phyloP scores from a whole-genome alignment of 2,113 vertebrate species.

The Triplophysa dalaica region DNA sequence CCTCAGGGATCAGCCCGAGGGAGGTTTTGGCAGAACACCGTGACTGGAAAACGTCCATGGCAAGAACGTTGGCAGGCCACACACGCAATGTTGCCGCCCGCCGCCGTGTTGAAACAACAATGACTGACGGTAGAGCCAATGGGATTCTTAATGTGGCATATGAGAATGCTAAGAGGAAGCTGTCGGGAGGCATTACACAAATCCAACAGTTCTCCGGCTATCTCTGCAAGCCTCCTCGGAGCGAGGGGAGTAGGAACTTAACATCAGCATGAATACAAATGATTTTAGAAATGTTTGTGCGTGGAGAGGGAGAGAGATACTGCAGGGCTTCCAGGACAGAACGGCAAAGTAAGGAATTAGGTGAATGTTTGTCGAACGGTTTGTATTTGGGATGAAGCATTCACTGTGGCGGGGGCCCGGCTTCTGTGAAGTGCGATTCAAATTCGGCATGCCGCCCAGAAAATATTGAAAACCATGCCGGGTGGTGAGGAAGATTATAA shows the following conservation, averaged over 20 bases:
- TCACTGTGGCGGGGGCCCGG: not conserved
- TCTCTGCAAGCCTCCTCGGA: slow-evolving; percentile 24
- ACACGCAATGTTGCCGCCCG: not conserved
- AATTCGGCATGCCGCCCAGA: slow-evolving; percentile 6
- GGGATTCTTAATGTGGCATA: slow-evolving; percentile 41
- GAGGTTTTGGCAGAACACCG: slow-evolving; percentile 19
- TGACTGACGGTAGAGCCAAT: slow-evolving; percentile 16
- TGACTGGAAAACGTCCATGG: slow-evolving; percentile 21
- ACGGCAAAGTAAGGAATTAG: slow-evolving; percentile 14
- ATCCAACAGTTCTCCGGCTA: slow-evolving; percentile 25
- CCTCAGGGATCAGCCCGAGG: slow-evolving; percentile 4
- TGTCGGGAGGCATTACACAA: slow-evolving; percentile 29
- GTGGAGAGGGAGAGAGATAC: not conserved
- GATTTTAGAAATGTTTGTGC: not conserved
- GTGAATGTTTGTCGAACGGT: slow-evolving; percentile 17
- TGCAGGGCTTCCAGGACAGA: not conserved
- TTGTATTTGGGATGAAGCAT: slow-evolving; percentile 11
- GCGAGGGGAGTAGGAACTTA: not conserved
- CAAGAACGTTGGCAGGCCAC: slow-evolving; percentile 3
- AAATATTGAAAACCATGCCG: not conserved
- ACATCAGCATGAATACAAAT: slow-evolving; percentile 36
- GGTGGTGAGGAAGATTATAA: slow-evolving; percentile 4
- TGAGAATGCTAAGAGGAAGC: slow-evolving; percentile 31
- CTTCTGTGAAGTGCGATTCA: slow-evolving; percentile 28
- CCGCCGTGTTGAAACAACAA: slow-evolving; percentile 28